phyloP scores from a whole-genome alignment of 2,888 invertebrate genomes.

The Epinotia demarniana region DNA sequence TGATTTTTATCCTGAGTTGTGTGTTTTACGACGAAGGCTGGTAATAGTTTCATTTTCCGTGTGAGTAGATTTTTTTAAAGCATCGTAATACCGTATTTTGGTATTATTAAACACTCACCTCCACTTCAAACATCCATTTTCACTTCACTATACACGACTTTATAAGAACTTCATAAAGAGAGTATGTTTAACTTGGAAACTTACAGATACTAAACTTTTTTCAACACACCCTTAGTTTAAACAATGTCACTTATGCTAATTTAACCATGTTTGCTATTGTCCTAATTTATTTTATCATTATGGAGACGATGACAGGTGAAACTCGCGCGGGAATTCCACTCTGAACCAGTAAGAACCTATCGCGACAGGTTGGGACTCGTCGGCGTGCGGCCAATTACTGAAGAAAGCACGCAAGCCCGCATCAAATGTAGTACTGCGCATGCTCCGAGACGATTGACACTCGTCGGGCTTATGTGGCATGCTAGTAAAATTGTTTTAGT shows the following conservation, averaged over 20 bases:
- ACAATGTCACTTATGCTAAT: slow-evolving; percentile 7
- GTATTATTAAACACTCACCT: slow-evolving; percentile 28
- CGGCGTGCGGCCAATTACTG: slow-evolving; percentile 79
- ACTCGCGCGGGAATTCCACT: slow-evolving; percentile 52
- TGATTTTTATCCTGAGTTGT: not conserved
- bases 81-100: not conserved
- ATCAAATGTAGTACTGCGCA: slow-evolving; percentile 66
- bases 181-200: slow-evolving; percentile 46
- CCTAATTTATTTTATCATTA: slow-evolving; percentile 47
- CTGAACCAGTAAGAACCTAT: slow-evolving; percentile 53
- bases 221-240: slow-evolving; percentile 23
- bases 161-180: slow-evolving; percentile 25
- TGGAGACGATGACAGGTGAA: slow-evolving; percentile 53
- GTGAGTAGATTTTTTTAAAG: slow-evolving; percentile 2
- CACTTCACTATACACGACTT: slow-evolving; percentile 38
- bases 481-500: slow-evolving; percentile 74
- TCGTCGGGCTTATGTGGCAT: slow-evolving; percentile 63
- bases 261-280: slow-evolving; percentile 24
- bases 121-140: slow-evolving; percentile 42
- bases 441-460: slow-evolving; percentile 75
- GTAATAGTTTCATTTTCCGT: slow-evolving; percentile 25
- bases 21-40: slow-evolving; percentile 3
- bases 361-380: slow-evolving; percentile 51
- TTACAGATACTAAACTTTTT: slow-evolving; percentile 49
- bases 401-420: slow-evolving; percentile 68